Conservation (phyloP, 2,797 vertebrate species). For the Pantherophis alleghaniensis region DNA sequence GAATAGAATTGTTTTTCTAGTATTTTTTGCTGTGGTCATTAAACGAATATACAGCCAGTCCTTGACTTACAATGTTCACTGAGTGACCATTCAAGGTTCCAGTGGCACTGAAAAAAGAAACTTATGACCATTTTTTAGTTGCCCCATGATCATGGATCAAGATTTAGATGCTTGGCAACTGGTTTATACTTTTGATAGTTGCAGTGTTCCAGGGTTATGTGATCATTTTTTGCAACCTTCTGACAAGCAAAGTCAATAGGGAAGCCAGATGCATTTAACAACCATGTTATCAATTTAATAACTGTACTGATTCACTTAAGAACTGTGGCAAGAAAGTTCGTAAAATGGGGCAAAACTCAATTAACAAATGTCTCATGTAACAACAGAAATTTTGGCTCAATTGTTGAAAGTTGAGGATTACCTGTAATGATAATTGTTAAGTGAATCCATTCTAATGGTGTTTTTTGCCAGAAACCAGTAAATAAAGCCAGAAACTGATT, state of each 20-base stretch:
- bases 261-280: background rate
- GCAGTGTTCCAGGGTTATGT: background rate
- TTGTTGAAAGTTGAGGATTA: background rate
- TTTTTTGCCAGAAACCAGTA: background rate
- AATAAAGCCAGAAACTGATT: background rate
- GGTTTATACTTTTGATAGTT: background rate
- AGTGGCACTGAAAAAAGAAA: background rate
- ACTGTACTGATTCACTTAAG: background rate
- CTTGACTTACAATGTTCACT: background rate
- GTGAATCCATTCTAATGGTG: background rate
- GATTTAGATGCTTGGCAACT: background rate
- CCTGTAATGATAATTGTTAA: background rate
- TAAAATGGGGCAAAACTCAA: background rate
- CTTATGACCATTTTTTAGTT: background rate
- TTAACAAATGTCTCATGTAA: background rate
- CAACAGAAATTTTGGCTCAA: background rate
- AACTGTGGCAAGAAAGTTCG: background rate
- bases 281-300: background rate
- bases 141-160: background rate
- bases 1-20: background rate
- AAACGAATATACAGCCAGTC: background rate
- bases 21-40: background rate
- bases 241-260: background rate
- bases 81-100: background rate
- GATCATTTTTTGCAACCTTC: background rate